Percentiles rank a stretch among this genome's conserved stretches.
phyloP scores from a whole-genome alignment of 2,888 invertebrate genomes.

The Sphecodes monilicornis region DNA sequence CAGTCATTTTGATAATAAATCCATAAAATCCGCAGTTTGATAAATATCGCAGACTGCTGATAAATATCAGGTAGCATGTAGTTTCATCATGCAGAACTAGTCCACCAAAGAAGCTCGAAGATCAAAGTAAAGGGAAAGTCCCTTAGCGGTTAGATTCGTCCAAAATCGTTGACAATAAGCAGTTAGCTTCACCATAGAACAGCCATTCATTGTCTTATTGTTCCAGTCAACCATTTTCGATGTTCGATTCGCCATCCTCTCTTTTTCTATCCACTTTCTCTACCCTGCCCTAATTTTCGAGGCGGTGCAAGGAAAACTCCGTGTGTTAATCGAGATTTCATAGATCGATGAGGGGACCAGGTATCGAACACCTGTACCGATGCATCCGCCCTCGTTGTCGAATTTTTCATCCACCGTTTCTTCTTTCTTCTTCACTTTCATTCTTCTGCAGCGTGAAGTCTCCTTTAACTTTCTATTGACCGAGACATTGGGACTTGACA shows the following conservation, averaged over 20 bases:
- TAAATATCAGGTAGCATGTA: too few species aligned
- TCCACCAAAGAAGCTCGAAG: not conserved
- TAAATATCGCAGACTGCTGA: too few species aligned
- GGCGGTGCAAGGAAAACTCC: slow-evolving; percentile 72
- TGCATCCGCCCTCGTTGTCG: slow-evolving; percentile 6
- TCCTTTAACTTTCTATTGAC: slow-evolving; percentile 41
- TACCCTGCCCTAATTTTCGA: slow-evolving; percentile 69
- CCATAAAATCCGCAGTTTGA: too few species aligned
- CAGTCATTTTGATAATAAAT: too few species aligned
- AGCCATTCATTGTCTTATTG: slow-evolving; percentile 70
- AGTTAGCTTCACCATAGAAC: slow-evolving; percentile 68
- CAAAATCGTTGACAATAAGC: slow-evolving; percentile 75
- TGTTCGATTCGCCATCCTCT: slow-evolving; percentile 20
- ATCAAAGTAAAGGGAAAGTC: not conserved
- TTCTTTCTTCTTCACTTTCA: not conserved
- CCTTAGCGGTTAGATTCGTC: not conserved
- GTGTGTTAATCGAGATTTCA: slow-evolving; percentile 79
- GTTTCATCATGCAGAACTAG: too few species aligned
- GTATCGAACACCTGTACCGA: slow-evolving; percentile 29
- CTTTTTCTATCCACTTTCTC: slow-evolving; percentile 11
- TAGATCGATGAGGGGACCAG: slow-evolving; percentile 53
- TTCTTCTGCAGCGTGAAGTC: not conserved
- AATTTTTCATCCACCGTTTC: slow-evolving; percentile 11
- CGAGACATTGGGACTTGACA: slow-evolving; percentile 36
- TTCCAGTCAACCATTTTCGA: slow-evolving; percentile 55